A percentile compares a stretch with the other conserved stretches of the same genome.
Evolutionary conservation across 2,888 invertebrate genomes (phyloP).

Genomic region (Labia minor): DNA sequence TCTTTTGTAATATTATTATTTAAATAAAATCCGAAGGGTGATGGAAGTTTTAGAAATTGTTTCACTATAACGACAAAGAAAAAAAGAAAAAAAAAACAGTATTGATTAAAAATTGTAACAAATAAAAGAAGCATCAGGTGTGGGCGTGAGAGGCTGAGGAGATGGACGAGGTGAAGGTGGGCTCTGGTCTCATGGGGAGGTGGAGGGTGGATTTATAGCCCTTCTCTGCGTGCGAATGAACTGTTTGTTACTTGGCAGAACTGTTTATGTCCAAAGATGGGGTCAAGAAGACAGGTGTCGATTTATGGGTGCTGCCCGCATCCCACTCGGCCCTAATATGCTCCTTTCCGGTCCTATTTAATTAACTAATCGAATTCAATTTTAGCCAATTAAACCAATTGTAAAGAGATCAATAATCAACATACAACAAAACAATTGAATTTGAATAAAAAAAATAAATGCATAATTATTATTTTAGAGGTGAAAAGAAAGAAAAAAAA

Average conservation of each 20-base stretch:
- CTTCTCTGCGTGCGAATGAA: neutral
- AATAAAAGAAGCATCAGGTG: conserved; percentile 3
- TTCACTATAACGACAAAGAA: too few relatives aligned
- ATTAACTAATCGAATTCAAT: neutral
- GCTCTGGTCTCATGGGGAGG: too few relatives aligned
- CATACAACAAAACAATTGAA: too few relatives aligned
- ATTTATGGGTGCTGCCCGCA: neutral
- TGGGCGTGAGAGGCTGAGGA: neutral
- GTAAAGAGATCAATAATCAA: too few relatives aligned
- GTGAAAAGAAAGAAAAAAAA: too few relatives aligned
- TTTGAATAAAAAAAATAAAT: too few relatives aligned
- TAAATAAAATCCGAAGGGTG: too few relatives aligned
- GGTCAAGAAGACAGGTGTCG: neutral
- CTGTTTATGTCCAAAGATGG: conserved; percentile 1
- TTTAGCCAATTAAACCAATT: neutral
- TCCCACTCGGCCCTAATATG: too few relatives aligned
- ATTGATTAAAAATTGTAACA: conserved; percentile 2
- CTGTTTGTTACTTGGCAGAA: neutral
- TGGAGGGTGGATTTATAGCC: neutral
- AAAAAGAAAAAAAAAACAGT: neutral
- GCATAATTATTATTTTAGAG: too few relatives aligned
- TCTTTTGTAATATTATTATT: too few relatives aligned
- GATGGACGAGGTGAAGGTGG: too few relatives aligned
- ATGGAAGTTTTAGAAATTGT: too few relatives aligned
- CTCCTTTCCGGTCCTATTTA: neutral